Percentiles rank a stretch among this genome's conserved stretches.
phyloP scores from a whole-genome alignment of 2,888 invertebrate species.

The Euspilapteryx auroguttella region DNA sequence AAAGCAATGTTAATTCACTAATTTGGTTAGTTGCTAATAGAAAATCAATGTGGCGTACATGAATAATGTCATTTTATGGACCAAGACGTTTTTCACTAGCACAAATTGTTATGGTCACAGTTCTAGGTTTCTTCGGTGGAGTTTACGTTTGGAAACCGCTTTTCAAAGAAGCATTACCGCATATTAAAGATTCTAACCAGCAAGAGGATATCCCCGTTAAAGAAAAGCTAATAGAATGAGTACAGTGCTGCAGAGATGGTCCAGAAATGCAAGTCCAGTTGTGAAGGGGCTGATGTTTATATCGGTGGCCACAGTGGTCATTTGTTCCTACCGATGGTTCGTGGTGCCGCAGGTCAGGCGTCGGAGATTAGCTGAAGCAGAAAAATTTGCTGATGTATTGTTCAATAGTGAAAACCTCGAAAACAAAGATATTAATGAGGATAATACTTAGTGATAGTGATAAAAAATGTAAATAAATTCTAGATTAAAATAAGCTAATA shows the following conservation, averaged over 20 bases:
- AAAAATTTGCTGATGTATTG: constrained; percentile 36
- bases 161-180: constrained; percentile 24
- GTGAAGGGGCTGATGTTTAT: constrained; percentile 36
- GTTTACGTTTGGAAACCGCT: constrained; percentile 56
- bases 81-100: constrained; percentile 32
- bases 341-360: constrained; percentile 23
- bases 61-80: constrained; percentile 42
- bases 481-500: constrained; percentile 3
- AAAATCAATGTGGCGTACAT: too few relatives aligned
- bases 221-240: constrained; percentile 20
- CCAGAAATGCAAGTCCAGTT: constrained; percentile 23
- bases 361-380: constrained; percentile 21
- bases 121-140: constrained; percentile 44
- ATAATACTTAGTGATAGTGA: too few relatives aligned
- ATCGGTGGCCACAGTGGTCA: constrained; percentile 25
- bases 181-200: too few relatives aligned
- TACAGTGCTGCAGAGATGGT: constrained; percentile 16
- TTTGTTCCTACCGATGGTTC: constrained; percentile 19
- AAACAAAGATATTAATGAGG: neutral
- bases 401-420: constrained; percentile 28
- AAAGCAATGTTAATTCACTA: too few relatives aligned
- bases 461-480: too few relatives aligned
- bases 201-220: too few relatives aligned
- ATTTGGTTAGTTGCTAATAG: too few relatives aligned
- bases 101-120: constrained; percentile 32